These are phyloP conservation scores for Leucoraja ocellata DNA, from an alignment of 2,797 vertebrate genomes.

Conservation along the genomic window DNA sequence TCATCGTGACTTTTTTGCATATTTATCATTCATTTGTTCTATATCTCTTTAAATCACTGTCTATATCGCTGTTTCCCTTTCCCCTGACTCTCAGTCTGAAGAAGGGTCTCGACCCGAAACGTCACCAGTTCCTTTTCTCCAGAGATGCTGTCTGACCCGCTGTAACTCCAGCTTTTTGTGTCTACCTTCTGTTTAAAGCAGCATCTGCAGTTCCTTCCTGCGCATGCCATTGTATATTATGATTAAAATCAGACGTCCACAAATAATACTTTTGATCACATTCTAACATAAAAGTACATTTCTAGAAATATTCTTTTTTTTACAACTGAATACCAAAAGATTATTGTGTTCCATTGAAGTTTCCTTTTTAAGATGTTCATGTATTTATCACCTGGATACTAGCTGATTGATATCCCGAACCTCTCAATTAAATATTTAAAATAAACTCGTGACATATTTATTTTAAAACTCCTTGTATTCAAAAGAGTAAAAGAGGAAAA, in stretches of 20 bases:
- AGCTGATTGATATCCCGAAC: background rate
- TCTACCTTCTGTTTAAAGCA: too few relatives aligned
- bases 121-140: too few relatives aligned
- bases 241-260: too few relatives aligned
- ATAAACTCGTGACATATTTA: background rate
- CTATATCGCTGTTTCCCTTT: too few relatives aligned
- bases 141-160: too few relatives aligned
- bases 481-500: background rate
- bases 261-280: background rate
- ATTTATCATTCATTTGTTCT: too few relatives aligned
- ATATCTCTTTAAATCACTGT: too few relatives aligned
- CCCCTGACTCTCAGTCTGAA: too few relatives aligned
- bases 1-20: too few relatives aligned
- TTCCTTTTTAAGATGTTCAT: background rate
- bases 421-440: background rate
- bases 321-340: background rate
- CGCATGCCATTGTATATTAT: background rate
- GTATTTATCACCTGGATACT: background rate
- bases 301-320: background rate
- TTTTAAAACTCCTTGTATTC: background rate
- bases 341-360: background rate
- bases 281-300: background rate
- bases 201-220: too few relatives aligned
- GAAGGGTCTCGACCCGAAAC: too few relatives aligned
- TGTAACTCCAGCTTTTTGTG: too few relatives aligned